A percentile compares a stretch with the other conserved stretches of the same genome.
Conservation (phyloP, 37 sponge, comb jelly and placozoan species). For the Amphimedon queenslandica region DNA sequence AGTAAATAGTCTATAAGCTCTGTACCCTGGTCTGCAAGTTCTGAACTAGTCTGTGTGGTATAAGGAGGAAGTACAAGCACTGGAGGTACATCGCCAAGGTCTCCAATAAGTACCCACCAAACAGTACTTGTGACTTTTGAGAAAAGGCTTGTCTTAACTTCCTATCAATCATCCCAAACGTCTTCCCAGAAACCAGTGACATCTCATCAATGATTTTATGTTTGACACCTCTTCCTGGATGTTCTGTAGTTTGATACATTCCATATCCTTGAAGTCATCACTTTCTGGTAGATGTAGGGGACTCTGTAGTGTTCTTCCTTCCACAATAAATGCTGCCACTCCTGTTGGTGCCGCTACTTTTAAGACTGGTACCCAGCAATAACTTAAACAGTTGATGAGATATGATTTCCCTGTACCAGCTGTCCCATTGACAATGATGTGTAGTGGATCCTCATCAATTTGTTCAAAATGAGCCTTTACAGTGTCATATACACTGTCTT, state of each 20-base stretch:
- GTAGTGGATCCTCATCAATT: neutral
- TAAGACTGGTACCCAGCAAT: neutral
- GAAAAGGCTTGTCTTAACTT: slow-evolving; percentile 20
- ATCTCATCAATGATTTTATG: slow-evolving; percentile 24
- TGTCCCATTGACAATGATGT: slow-evolving; percentile 24
- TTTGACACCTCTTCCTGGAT: neutral
- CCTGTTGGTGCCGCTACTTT: slow-evolving; percentile 46
- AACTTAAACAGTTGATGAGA: slow-evolving; percentile 21
- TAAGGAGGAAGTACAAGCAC: slow-evolving; percentile 26
- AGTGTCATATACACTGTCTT: slow-evolving; percentile 10
- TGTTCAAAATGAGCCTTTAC: slow-evolving; percentile 17
- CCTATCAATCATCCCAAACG: slow-evolving; percentile 22
- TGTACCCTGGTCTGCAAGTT: slow-evolving; percentile 15
- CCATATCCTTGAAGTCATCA: slow-evolving; percentile 32
- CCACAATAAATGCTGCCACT: slow-evolving; percentile 48
- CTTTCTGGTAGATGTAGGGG: slow-evolving; percentile 23
- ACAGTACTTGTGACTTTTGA: neutral
- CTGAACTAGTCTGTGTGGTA: slow-evolving; percentile 9
- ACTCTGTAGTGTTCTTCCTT: slow-evolving; percentile 46
- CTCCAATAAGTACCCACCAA: slow-evolving; percentile 32
- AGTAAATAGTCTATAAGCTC: slow-evolving; percentile 2
- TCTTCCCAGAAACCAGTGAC: slow-evolving; percentile 21
- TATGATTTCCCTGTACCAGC: slow-evolving; percentile 42
- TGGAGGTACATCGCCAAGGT: slow-evolving; percentile 30
- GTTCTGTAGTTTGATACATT: slow-evolving; percentile 21